Evolutionary conservation across 1,140 invertebrate genomes (phyloP).

Genomic region (Drosophila bipectinata): DNA sequence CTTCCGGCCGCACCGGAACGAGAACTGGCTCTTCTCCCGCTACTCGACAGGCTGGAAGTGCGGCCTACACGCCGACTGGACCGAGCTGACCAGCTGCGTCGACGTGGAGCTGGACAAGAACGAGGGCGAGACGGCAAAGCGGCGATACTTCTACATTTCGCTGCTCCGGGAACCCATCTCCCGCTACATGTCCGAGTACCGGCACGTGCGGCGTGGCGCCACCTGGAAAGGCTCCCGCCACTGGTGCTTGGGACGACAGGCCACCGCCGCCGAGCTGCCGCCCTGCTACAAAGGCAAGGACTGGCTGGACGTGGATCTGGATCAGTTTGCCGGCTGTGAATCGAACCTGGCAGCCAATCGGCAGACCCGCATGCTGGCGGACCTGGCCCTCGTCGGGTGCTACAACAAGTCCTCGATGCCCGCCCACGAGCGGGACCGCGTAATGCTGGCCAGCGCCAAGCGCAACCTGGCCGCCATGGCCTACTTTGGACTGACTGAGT

Average conservation of each 20-base stretch:
- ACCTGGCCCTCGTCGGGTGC: conserved; percentile 96
- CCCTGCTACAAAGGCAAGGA: conserved; percentile 90
- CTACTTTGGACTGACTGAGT: conserved; percentile 98
- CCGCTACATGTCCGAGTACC: conserved; percentile 96
- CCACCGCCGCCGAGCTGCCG: conserved; percentile 90
- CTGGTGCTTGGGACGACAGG: conserved; percentile 93
- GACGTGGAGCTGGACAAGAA: conserved; percentile 94
- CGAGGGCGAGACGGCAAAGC: conserved; percentile 91
- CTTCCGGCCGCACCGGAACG: conserved; percentile 94
- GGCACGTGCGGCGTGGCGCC: conserved; percentile 97
- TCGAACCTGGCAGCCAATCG: conserved; percentile 97
- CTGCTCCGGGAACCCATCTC: conserved; percentile 96
- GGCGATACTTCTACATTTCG: conserved; percentile 98
- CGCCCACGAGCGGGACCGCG: conserved; percentile 88
- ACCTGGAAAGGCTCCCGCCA: conserved; percentile 97
- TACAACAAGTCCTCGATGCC: conserved; percentile 94
- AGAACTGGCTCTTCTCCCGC: conserved; percentile 98
- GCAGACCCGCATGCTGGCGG: conserved; percentile 98
- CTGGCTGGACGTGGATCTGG: conserved; percentile 88
- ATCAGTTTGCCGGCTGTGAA: conserved; percentile 95
- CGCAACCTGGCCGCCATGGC: conserved; percentile 97
- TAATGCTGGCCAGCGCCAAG: conserved; percentile 97
- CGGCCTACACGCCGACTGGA: conserved; percentile 99
- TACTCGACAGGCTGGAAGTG: conserved; percentile 99
- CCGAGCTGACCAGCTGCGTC: conserved; percentile 96